Base-by-base conservation (phyloP, 2,113 vertebrate species). In the Corvus hawaiiensis region DNA sequence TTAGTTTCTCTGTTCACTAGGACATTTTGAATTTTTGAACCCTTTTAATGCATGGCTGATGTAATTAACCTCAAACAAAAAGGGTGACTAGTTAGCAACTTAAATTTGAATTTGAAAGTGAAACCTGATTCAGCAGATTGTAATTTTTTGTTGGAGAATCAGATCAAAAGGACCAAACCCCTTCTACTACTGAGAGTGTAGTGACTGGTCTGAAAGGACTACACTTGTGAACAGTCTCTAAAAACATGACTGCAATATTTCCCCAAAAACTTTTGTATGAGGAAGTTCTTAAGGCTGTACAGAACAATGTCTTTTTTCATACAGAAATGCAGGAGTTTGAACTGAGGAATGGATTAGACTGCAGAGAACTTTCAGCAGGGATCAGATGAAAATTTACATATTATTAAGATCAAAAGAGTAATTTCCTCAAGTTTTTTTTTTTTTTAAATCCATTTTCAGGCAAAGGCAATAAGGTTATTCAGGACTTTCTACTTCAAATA, bases 301-400 rank as follows among this genome's bases (percentile, higher is more conserved):
- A 76, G 16, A 77, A 11, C 24, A 58, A 85, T 41, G 21, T 27
- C 24, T 48, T 88, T 93, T 95, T 91, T 86, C 37, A 81, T 44
- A 41, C 0, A 84, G 49, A 92, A 90, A n/a, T 67, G 23, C 22
- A 59, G 10, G 30, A 89, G 35, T 62, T 73, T 87, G 46, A 56
- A 74, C 26, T 0, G 11, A 63, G 66, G 30, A 59, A 51, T 20
- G 28, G 56, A 74, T 92, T 74, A 81, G 52, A 46, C 32, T 68
- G 63, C 48, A 75, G 37, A 93, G 55, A 85, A 55, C 51, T 32
- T 32, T 59, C 75, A 88, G 59, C 33, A 77, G 41, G 63, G 19
- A 69, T 88, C 43, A 92, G 55, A 80, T 56, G 49, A 84, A 93
- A 93, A 94, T 95, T 84, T 92, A 16, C 83, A 89, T 84, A 41